phyloP scores from a whole-genome alignment of 2,797 vertebrate genomes.

The Epinephelus awoara region DNA sequence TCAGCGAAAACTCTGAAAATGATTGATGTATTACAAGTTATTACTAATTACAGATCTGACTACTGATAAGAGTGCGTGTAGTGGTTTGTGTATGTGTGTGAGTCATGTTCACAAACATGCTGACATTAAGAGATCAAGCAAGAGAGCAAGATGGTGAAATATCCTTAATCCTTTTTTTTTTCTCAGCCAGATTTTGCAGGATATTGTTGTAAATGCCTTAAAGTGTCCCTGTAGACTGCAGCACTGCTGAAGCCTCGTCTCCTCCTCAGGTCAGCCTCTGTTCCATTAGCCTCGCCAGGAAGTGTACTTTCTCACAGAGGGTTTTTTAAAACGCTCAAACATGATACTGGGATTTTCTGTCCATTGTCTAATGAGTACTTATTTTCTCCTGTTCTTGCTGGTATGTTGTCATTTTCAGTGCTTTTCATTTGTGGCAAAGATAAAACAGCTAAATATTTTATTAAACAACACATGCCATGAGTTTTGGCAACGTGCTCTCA shows the following conservation, averaged over 20 bases:
- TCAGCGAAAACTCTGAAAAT: neutral
- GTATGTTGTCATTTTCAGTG: neutral
- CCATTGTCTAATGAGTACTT: conserved; percentile 27
- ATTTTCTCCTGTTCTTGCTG: neutral
- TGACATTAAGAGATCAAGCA: conserved; percentile 28
- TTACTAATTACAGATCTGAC: neutral
- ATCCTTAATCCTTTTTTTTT: conserved; percentile 34
- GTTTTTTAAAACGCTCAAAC: conserved; percentile 27
- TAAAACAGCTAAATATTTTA: neutral
- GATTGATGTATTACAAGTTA: neutral
- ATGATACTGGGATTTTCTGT: conserved; percentile 45
- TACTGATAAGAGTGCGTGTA: neutral
- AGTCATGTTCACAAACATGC: conserved; percentile 22
- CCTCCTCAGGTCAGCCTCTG: no score
- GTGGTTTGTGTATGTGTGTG: neutral
- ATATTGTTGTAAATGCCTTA: conserved; percentile 33
- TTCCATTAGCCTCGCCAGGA: conserved; percentile 11
- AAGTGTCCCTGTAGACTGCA: conserved; percentile 28
- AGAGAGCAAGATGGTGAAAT: conserved; percentile 10
- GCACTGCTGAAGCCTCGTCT: neutral
- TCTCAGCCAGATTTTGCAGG: conserved; percentile 27
- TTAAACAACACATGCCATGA: conserved; percentile 1
- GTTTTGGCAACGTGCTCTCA: neutral
- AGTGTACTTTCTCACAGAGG: conserved; percentile 13
- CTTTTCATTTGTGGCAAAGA: neutral